Evolutionary conservation across 2,113 vertebrate genomes (phyloP).

Genomic region (Rhinoptilus africanus): DNA sequence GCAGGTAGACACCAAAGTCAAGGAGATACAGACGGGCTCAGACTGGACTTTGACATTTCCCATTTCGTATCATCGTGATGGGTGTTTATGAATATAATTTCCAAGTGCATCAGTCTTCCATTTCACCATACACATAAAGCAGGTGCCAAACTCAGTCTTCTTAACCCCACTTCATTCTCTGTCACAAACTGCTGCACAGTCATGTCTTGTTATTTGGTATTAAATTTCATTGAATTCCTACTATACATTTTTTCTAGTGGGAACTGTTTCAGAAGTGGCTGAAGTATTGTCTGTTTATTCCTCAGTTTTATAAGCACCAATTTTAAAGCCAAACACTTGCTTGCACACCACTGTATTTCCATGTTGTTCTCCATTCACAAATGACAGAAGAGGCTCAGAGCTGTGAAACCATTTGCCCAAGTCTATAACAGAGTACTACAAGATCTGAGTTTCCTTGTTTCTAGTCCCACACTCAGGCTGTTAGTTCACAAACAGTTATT

Average conservation of each 20-base stretch:
- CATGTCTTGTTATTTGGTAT: neutral
- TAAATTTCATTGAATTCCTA: neutral
- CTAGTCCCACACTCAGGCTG: neutral
- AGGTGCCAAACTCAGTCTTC: neutral
- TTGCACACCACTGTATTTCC: neutral
- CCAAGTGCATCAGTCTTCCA: neutral
- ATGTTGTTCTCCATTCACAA: neutral
- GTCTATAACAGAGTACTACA: neutral
- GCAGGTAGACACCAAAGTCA: neutral
- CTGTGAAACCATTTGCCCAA: neutral
- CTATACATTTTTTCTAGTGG: neutral
- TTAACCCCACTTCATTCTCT: neutral
- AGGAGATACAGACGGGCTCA: neutral
- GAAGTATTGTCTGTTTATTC: neutral
- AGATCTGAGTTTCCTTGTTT: neutral
- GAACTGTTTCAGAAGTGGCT: neutral
- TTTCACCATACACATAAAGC: neutral
- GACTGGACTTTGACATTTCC: neutral
- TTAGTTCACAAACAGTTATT: neutral
- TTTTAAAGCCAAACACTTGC: neutral
- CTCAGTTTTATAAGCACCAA: neutral
- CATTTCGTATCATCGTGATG: rapidly evolving
- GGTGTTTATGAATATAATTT: neutral
- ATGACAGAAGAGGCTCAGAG: neutral
- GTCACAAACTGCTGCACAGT: neutral